Percentiles rank a stretch among this genome's conserved stretches.
Conservation (phyloP, 2,797 vertebrate genomes). For the Pelochelys cantorii region DNA sequence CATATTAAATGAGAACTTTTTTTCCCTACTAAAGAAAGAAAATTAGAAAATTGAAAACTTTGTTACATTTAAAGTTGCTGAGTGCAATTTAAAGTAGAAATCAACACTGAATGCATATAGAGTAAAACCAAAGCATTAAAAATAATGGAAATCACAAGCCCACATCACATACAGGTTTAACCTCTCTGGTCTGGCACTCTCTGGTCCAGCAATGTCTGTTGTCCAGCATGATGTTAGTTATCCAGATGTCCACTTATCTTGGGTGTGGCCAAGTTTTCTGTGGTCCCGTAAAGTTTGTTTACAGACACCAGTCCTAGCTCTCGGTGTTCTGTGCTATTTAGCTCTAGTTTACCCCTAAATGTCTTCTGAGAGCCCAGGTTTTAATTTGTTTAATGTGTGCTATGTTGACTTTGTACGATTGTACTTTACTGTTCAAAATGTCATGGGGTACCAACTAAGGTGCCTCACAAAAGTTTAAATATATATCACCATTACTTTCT, state of each 20-base stretch:
- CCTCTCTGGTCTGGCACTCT: too few relatives aligned
- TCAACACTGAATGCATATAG: rapidly evolving
- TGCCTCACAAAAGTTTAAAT: constrained; percentile 13
- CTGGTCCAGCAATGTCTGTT: too few relatives aligned
- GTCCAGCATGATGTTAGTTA: too few relatives aligned
- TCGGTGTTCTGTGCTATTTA: too few relatives aligned
- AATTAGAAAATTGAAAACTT: too few relatives aligned
- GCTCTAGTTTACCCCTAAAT: too few relatives aligned
- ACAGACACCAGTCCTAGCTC: too few relatives aligned
- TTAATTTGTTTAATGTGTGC: constrained; percentile 57
- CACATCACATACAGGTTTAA: too few relatives aligned
- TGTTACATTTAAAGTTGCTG: neutral
- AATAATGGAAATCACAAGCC: neutral
- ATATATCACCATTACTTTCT: constrained; percentile 20
- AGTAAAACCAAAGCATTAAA: neutral
- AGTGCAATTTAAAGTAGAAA: neutral
- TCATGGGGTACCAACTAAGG: constrained; percentile 45
- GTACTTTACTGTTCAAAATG: constrained; percentile 9
- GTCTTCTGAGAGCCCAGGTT: neutral
- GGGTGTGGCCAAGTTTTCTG: too few relatives aligned
- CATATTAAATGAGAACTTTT: neutral
- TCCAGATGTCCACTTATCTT: too few relatives aligned
- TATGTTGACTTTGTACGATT: constrained; percentile 8
- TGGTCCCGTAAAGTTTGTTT: too few relatives aligned
- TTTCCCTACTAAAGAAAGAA: neutral